These are phyloP conservation scores for Drosophila nigricruria DNA, from an alignment of 2,888 invertebrate species.

Conservation along the genomic window DNA sequence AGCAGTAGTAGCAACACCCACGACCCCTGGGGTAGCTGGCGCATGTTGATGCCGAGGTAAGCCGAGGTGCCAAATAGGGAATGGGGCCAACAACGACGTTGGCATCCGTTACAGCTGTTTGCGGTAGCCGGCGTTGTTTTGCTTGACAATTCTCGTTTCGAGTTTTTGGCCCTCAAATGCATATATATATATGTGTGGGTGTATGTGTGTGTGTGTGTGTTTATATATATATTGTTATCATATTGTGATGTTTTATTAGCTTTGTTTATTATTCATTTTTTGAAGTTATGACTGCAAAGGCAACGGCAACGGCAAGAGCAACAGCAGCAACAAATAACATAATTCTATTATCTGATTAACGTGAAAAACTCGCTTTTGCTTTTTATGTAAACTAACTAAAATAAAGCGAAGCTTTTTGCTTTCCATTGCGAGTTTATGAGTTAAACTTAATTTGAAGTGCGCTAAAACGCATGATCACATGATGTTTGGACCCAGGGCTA, in stretches of 20 bases:
- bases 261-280: constrained; percentile 73
- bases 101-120: constrained; percentile 76
- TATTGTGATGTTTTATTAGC: constrained; percentile 44
- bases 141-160: constrained; percentile 74
- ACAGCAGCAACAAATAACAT: constrained; percentile 54
- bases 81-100: constrained; percentile 32
- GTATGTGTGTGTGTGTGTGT: neutral
- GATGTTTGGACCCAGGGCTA: constrained; percentile 35
- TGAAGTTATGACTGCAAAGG: constrained; percentile 38
- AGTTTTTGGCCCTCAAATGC: constrained; percentile 60
- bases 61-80: constrained; percentile 12
- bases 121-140: constrained; percentile 75
- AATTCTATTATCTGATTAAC: constrained; percentile 71
- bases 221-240: constrained; percentile 48
- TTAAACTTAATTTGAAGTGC: neutral
- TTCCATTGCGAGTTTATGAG: neutral
- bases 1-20: constrained; percentile 19
- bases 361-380: constrained; percentile 15
- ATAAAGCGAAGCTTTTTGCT: neutral
- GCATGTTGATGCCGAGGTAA: constrained; percentile 25
- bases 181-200: neutral
- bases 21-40: constrained; percentile 24
- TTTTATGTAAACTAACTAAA: constrained; percentile 1
- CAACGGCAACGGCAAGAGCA: constrained; percentile 25
- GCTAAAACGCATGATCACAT: constrained; percentile 28